A percentile compares a stretch with the other conserved stretches of the same genome.
Evolutionary conservation across 2,113 vertebrate species (phyloP).

Genomic region (Peromyscus leucopus): DNA sequence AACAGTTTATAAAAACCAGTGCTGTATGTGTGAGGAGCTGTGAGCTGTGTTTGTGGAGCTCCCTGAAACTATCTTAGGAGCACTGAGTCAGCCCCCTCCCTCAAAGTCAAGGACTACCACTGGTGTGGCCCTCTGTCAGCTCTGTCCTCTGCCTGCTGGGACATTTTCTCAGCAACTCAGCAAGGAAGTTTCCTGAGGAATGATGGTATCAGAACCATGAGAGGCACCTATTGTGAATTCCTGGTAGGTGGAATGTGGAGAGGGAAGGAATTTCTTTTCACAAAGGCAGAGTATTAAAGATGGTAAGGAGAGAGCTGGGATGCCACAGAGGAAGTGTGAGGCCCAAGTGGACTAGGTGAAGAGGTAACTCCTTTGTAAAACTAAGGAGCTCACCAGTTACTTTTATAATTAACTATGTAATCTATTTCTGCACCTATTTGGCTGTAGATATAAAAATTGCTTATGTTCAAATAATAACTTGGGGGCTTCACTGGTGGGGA

Average conservation of each 20-base stretch:
- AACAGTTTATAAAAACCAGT: background rate
- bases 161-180: background rate
- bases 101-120: accelerated
- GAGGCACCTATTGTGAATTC: background rate
- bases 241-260: background rate
- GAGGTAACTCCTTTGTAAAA: slow-evolving; percentile 70
- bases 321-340: background rate
- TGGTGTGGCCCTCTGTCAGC: background rate
- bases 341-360: accelerated
- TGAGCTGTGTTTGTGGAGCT: background rate
- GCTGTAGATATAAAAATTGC: slow-evolving; percentile 77
- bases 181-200: background rate
- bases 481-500: slow-evolving; percentile 86
- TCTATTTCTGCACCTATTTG: slow-evolving; percentile 74
- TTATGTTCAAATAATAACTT: slow-evolving; percentile 83
- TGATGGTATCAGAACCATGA: background rate
- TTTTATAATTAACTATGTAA: slow-evolving; percentile 74
- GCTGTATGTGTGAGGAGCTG: background rate
- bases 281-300: background rate
- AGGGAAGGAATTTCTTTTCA: background rate
- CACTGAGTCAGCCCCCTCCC: too few relatives aligned
- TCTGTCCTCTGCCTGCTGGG: background rate
- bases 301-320: background rate
- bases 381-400: slow-evolving; percentile 79
- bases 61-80: background rate